Percentiles rank a stretch among this genome's conserved stretches.
phyloP scores from a whole-genome alignment of 2,113 vertebrate species.

The Sigmodon hispidus region DNA sequence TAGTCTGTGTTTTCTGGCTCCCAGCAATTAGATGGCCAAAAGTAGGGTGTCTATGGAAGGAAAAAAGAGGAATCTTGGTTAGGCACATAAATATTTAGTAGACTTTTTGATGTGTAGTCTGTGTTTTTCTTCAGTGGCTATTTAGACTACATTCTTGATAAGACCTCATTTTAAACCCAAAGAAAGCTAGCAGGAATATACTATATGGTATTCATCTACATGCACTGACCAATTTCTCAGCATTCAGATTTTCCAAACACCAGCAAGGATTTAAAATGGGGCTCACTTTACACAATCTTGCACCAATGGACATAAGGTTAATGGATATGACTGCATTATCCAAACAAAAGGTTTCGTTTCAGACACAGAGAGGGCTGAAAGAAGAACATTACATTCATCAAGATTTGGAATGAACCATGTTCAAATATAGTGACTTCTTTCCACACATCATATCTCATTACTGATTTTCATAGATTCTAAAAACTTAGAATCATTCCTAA shows the following conservation, averaged over 20 bases:
- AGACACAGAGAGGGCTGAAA: not conserved
- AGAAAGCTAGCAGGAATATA: not conserved
- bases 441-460: not conserved
- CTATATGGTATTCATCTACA: not conserved
- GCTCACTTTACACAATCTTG: not conserved
- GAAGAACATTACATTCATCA: not conserved
- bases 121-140: not conserved
- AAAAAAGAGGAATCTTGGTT: conserved; percentile 78
- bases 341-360: not conserved
- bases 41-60: conserved; percentile 94
- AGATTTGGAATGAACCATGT: not conserved
- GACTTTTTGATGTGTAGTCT: not conserved
- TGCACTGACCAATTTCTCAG: not conserved
- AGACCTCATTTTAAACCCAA: not conserved
- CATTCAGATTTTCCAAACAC: not conserved
- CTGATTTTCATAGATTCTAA: not conserved
- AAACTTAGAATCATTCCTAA: not conserved
- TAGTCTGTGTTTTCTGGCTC: conserved; percentile 99
- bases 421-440: not conserved
- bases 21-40: conserved; percentile 99
- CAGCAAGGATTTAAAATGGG: not conserved
- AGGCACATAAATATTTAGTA: conserved; percentile 68
- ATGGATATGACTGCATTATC: not conserved
- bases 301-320: not conserved
- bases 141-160: not conserved